phyloP scores from a whole-genome alignment of 1,140 invertebrate genomes.

The Bacillus rossius region DNA sequence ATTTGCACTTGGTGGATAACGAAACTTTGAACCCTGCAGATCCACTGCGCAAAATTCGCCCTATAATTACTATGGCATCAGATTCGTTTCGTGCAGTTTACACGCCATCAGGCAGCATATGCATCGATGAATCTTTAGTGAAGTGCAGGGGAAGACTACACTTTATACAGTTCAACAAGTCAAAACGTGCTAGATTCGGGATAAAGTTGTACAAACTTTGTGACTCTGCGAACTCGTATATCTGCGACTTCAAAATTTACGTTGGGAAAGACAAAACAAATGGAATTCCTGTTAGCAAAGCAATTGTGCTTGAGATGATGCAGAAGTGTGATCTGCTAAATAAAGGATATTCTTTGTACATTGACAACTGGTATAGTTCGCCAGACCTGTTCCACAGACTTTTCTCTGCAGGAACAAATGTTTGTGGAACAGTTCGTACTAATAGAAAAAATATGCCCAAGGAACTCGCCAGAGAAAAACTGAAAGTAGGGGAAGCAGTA shows the following conservation, averaged over 20 bases:
- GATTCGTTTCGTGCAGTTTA: background rate
- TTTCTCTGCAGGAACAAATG: conserved; percentile 6
- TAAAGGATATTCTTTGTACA: conserved; percentile 6
- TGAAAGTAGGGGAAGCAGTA: background rate
- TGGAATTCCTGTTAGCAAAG: background rate
- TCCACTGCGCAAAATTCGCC: background rate
- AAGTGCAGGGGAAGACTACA: background rate
- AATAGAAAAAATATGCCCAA: conserved; percentile 10
- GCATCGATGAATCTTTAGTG: background rate
- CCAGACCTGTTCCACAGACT: background rate
- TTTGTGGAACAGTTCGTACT: conserved; percentile 7
- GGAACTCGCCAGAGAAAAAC: background rate
- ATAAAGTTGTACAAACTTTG: conserved; percentile 2
- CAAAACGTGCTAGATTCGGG: background rate
- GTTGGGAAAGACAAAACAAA: background rate
- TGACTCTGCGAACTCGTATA: background rate
- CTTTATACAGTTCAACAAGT: background rate
- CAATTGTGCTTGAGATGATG: background rate
- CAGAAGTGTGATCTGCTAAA: background rate
- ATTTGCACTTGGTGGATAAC: background rate
- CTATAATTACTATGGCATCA: background rate
- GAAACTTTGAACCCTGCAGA: background rate
- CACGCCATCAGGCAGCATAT: background rate
- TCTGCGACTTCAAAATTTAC: background rate
- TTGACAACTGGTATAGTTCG: conserved; percentile 16